phyloP scores from a whole-genome alignment of 2,888 invertebrate species.

The Plagodis pulveraria region DNA sequence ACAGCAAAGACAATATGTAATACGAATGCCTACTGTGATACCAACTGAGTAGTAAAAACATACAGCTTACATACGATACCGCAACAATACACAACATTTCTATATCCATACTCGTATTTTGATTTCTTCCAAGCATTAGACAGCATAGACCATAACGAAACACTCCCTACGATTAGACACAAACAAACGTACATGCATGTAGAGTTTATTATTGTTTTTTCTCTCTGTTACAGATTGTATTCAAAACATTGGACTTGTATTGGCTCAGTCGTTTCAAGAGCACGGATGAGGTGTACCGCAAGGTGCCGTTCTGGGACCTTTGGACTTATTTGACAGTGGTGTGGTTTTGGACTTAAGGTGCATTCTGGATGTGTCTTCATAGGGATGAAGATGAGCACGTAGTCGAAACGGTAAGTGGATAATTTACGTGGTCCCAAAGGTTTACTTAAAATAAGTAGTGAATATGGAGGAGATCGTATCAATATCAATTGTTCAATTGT shows the following conservation, averaged over 20 bases:
- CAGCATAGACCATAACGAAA: slow-evolving; percentile 27
- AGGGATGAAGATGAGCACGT: slow-evolving; percentile 73
- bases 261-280: slow-evolving; percentile 66
- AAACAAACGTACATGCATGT: slow-evolving; percentile 53
- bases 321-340: slow-evolving; percentile 45
- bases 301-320: slow-evolving; percentile 50
- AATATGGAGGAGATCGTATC: too few relatives aligned
- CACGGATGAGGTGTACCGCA: slow-evolving; percentile 67
- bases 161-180: slow-evolving; percentile 45
- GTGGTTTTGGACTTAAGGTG: slow-evolving; percentile 39
- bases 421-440: not conserved
- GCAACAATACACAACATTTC: slow-evolving; percentile 6
- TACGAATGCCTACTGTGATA: not conserved
- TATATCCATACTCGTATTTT: slow-evolving; percentile 14
- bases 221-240: slow-evolving; percentile 82
- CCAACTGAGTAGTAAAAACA: not conserved
- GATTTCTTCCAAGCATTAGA: slow-evolving; percentile 47
- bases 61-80: not conserved
- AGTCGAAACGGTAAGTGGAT: slow-evolving; percentile 72
- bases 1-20: too few relatives aligned
- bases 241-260: slow-evolving; percentile 73
- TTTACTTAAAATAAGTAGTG: too few relatives aligned
- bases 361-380: slow-evolving; percentile 81
- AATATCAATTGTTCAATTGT: too few relatives aligned
- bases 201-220: slow-evolving; percentile 82